Percentiles rank a stretch among this genome's conserved stretches.
These are phyloP conservation scores for Mionectes macconnelli DNA, from an alignment of 2,113 vertebrate genomes.

Conservation along the genomic window DNA sequence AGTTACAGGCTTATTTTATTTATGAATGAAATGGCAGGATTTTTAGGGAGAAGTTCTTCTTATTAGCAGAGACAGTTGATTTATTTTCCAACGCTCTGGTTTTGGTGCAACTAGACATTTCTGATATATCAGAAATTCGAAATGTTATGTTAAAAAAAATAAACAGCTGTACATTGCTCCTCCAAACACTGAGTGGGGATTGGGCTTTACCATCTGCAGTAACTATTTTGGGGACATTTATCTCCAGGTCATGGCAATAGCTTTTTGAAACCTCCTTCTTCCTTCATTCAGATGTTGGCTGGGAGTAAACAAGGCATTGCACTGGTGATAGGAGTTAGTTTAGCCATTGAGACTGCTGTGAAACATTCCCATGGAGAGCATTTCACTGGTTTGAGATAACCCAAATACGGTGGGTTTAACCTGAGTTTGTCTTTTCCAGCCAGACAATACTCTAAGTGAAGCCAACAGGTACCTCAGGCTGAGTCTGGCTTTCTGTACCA, in stretches of 20 bases:
- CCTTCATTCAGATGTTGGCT: background rate
- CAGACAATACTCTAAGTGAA: background rate
- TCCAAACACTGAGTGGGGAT: background rate
- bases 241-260: background rate
- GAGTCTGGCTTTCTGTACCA: background rate
- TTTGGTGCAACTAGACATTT: background rate
- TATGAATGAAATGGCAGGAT: slow-evolving; percentile 64
- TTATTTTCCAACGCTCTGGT: background rate
- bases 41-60: background rate
- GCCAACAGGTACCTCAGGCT: background rate
- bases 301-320: background rate
- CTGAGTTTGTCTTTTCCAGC: background rate
- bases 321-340: background rate
- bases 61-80: slow-evolving; percentile 13
- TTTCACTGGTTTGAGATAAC: background rate
- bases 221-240: background rate
- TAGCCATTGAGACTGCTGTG: background rate
- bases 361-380: background rate
- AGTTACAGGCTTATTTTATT: slow-evolving; percentile 59
- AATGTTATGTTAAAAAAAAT: background rate
- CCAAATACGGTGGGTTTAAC: background rate
- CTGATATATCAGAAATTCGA: background rate
- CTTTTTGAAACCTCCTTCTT: background rate
- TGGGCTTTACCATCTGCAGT: background rate
- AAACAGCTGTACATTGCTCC: background rate